A percentile compares a stretch with the other conserved stretches of the same genome.
Conservation (phyloP, 2,888 invertebrate genomes). For the Leptopterna dolabrata region DNA sequence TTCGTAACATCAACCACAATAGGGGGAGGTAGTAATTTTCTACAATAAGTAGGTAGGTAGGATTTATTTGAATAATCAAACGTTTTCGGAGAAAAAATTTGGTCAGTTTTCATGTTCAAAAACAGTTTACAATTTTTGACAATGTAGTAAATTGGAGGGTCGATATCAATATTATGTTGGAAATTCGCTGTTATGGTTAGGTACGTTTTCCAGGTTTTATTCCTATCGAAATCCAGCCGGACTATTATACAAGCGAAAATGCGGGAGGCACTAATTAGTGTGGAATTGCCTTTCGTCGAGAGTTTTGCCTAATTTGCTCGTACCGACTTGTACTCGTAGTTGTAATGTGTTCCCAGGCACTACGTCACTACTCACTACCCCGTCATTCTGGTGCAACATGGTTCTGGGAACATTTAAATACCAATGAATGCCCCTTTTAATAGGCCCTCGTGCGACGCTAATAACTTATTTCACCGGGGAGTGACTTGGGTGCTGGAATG, state of each 20-base stretch:
- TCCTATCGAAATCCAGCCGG: not conserved
- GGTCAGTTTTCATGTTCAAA: too few relatives aligned
- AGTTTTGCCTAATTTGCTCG: not conserved
- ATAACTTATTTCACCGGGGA: not conserved
- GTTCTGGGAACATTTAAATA: not conserved
- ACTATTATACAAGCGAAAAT: not conserved
- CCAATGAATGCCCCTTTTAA: not conserved
- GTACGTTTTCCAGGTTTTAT: not conserved
- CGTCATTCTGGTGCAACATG: not conserved
- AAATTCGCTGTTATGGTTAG: too few relatives aligned
- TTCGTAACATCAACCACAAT: too few relatives aligned
- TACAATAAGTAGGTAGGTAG: too few relatives aligned
- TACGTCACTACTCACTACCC: not conserved
- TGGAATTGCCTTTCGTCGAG: not conserved
- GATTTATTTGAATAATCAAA: too few relatives aligned
- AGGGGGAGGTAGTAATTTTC: too few relatives aligned
- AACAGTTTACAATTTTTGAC: too few relatives aligned
- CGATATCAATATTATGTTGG: too few relatives aligned
- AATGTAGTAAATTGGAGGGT: too few relatives aligned
- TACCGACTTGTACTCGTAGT: too few relatives aligned
- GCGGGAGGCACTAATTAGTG: not conserved
- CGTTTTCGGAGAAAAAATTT: too few relatives aligned
- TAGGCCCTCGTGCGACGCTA: not conserved
- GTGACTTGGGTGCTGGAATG: not conserved
- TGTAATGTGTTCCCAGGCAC: too few relatives aligned